Evolutionary conservation across 2,113 vertebrate species (phyloP).

Genomic region (Psittacus erithacus): DNA sequence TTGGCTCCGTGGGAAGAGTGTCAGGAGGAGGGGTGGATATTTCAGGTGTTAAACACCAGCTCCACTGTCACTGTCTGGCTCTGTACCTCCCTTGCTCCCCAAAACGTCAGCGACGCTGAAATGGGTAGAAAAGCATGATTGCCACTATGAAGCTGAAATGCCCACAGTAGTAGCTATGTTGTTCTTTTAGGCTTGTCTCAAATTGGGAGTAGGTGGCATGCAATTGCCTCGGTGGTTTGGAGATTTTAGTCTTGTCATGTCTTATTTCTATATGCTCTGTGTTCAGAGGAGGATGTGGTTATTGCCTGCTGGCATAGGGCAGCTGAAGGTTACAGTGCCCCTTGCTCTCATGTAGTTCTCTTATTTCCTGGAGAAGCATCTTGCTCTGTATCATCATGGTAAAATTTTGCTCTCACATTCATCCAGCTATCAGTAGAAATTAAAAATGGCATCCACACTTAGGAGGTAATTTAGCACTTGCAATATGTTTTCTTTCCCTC

Average conservation of each 20-base stretch:
- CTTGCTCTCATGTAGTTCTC: neutral
- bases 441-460: neutral
- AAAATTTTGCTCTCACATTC: neutral
- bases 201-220: neutral
- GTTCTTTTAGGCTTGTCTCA: neutral
- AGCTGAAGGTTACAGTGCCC: neutral
- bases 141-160: neutral
- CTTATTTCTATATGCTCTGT: neutral
- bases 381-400: neutral
- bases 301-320: neutral
- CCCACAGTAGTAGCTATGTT: fast-evolving
- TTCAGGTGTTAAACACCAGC: neutral
- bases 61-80: neutral
- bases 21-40: neutral
- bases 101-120: neutral
- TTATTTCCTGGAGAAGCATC: neutral
- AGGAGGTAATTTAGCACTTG: neutral
- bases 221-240: neutral
- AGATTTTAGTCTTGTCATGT: neutral
- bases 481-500: neutral
- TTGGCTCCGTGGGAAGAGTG: neutral
- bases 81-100: neutral
- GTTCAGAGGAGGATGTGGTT: neutral
- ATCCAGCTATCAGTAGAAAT: neutral
- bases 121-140: neutral